Conservation (phyloP, 1,140 invertebrate genomes). For the Heliconius eleuchia region DNA sequence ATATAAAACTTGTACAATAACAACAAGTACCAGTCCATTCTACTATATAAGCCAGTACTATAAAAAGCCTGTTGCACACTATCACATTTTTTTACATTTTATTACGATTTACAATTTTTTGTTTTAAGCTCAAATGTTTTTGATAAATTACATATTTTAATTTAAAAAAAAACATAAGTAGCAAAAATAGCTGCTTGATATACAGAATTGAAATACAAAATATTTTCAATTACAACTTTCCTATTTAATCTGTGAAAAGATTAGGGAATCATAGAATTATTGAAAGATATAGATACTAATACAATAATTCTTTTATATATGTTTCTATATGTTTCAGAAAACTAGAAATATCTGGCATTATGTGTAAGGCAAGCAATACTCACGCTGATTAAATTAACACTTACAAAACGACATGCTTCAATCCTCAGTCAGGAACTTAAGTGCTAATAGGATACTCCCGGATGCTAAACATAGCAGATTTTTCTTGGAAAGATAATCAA, state of each 20-base stretch:
- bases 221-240: background rate
- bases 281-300: too few relatives aligned
- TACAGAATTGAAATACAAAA: background rate
- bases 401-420: constrained; percentile 35
- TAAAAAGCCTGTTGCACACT: background rate
- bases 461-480: background rate
- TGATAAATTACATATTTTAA: background rate
- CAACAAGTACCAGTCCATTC: constrained; percentile 6
- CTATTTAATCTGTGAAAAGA: background rate
- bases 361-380: constrained; percentile 20
- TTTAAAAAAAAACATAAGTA: too few relatives aligned
- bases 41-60: background rate
- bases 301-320: too few relatives aligned
- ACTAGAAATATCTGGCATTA: background rate
- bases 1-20: constrained; percentile 36
- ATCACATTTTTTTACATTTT: background rate
- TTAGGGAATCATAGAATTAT: too few relatives aligned
- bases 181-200: too few relatives aligned
- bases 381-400: constrained; percentile 55
- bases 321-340: background rate
- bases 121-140: background rate
- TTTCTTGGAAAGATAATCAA: constrained; percentile 5
- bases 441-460: constrained; percentile 30
- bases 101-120: background rate
- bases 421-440: constrained; percentile 4